phyloP scores from a whole-genome alignment of 2,888 invertebrate species.

The Dicycla oo region DNA sequence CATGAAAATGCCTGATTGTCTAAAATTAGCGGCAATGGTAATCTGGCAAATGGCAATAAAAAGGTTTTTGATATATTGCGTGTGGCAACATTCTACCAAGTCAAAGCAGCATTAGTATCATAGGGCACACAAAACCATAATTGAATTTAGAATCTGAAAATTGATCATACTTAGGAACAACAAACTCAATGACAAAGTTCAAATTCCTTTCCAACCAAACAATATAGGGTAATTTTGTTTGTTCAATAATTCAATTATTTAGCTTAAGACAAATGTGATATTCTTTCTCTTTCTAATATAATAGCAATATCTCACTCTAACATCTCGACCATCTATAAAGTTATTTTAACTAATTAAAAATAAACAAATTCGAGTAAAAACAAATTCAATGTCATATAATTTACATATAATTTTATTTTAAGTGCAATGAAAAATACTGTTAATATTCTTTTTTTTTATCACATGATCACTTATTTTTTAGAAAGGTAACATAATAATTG shows the following conservation, averaged over 20 bases:
- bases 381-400: conserved; percentile 8
- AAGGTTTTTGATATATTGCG: neutral
- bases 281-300: neutral
- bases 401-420: conserved; percentile 1
- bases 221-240: neutral
- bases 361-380: conserved; percentile 16
- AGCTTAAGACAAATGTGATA: neutral
- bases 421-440: conserved; percentile 43
- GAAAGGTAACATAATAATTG: neutral
- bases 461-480: conserved; percentile 19
- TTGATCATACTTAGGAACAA: too few relatives aligned
- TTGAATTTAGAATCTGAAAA: neutral
- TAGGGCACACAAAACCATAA: too few relatives aligned
- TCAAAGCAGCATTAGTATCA: neutral
- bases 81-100: neutral
- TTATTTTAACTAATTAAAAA: neutral
- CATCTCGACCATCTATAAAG: neutral
- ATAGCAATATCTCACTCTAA: neutral
- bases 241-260: neutral
- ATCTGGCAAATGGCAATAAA: neutral
- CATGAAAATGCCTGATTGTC: too few relatives aligned
- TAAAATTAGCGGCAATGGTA: neutral
- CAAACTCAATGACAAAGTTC: neutral
- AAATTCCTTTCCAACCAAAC: neutral
- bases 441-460: conserved; percentile 21